Conservation (phyloP, 2,797 vertebrate genomes). For the Emys orbicularis region DNA sequence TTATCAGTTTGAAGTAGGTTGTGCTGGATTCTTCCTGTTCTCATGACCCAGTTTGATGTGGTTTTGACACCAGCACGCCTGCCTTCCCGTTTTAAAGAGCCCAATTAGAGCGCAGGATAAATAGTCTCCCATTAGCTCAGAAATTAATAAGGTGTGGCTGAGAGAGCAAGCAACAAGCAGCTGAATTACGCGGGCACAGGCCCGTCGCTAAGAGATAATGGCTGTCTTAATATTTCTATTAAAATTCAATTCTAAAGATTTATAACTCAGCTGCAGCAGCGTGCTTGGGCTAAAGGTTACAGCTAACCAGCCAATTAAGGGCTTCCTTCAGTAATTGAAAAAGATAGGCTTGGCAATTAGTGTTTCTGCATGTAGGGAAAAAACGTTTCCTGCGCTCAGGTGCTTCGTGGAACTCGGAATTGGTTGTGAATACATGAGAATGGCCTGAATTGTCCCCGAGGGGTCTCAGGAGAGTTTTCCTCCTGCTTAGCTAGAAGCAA, state of each 20-base stretch:
- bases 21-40: not conserved
- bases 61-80: not conserved
- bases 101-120: conserved; percentile 46
- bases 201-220: conserved; percentile 65
- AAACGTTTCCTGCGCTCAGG: not conserved
- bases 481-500: not conserved
- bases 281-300: conserved; percentile 50
- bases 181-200: conserved; percentile 27
- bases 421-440: not conserved
- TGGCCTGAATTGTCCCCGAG: not conserved
- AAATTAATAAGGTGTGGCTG: conserved; percentile 64
- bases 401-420: not conserved
- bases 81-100: not conserved
- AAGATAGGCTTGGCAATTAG: not conserved
- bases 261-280: conserved; percentile 60
- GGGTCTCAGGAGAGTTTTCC: not conserved
- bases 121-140: conserved; percentile 33
- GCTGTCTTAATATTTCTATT: conserved; percentile 73
- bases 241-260: conserved; percentile 76
- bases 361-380: fast-evolving
- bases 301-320: not conserved
- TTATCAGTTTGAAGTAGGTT: not conserved
- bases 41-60: fast-evolving
- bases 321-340: conserved; percentile 17
- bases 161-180: conserved; percentile 34